These are phyloP conservation scores for Orchestes rusci DNA, from an alignment of 2,888 invertebrate genomes.

Conservation along the genomic window DNA sequence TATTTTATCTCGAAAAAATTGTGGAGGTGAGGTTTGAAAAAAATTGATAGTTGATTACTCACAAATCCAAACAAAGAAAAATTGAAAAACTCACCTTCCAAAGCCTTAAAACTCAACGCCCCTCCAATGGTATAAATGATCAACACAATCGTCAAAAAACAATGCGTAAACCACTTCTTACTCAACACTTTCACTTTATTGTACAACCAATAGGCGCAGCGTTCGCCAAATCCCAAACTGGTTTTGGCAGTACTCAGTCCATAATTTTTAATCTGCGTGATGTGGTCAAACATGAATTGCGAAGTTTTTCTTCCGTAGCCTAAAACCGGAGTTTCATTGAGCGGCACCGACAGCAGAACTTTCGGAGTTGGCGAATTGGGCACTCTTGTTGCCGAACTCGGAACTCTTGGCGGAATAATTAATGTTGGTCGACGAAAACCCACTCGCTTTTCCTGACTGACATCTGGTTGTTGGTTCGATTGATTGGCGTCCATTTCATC, in stretches of 20 bases:
- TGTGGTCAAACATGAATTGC: slow-evolving; percentile 73
- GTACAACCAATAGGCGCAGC: slow-evolving; percentile 72
- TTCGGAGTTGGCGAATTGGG: no score
- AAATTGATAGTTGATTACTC: not conserved
- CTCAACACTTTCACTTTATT: slow-evolving; percentile 71
- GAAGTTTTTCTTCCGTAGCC: slow-evolving; percentile 50
- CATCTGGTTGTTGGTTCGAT: not conserved
- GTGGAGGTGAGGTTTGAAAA: no score
- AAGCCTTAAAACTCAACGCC: slow-evolving; percentile 67
- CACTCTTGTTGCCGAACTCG: no score
- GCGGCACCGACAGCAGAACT: slow-evolving; percentile 5
- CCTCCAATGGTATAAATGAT: slow-evolving; percentile 74
- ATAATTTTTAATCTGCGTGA: slow-evolving; percentile 70
- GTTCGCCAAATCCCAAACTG: slow-evolving; percentile 78
- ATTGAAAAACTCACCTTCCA: slow-evolving; percentile 59
- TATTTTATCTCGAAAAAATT: no score
- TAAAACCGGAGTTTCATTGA: not conserved
- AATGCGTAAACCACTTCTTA: slow-evolving; percentile 82
- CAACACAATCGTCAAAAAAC: slow-evolving; percentile 73
- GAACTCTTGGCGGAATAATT: slow-evolving; percentile 37
- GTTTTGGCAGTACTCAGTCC: slow-evolving; percentile 66
- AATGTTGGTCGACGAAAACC: slow-evolving; percentile 36
- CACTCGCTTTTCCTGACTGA: slow-evolving; percentile 26
- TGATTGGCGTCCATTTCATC: not conserved
- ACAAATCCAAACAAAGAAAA: not conserved